Evolutionary conservation across 2,797 vertebrate species (phyloP).

Genomic region (Gallirallus australis): DNA sequence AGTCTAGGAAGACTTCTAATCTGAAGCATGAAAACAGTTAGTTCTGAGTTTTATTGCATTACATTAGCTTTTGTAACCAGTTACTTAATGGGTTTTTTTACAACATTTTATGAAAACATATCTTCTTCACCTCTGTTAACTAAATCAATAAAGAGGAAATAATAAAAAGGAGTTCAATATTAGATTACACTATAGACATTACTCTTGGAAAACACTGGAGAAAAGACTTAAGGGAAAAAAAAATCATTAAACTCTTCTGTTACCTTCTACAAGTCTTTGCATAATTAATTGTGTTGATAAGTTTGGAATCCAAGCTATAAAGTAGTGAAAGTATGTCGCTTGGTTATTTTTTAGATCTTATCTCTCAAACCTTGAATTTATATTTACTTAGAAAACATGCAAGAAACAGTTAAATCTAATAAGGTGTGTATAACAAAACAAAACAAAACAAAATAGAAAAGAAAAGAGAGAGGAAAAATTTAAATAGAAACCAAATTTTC

Average conservation of each 20-base stretch:
- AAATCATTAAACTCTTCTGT: background rate
- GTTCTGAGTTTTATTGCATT: background rate
- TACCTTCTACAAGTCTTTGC: background rate
- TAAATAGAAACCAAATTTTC: background rate
- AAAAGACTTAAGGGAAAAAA: background rate
- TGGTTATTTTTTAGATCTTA: background rate
- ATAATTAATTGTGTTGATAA: background rate
- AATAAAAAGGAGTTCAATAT: background rate
- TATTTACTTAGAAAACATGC: background rate
- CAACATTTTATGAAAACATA: background rate
- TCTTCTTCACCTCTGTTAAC: background rate
- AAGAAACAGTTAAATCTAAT: background rate
- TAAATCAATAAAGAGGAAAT: background rate
- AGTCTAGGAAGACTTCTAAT: background rate
- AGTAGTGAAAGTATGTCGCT: background rate
- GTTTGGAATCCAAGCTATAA: background rate
- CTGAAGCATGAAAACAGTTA: background rate
- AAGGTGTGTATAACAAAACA: background rate
- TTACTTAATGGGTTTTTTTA: background rate
- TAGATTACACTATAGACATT: background rate
- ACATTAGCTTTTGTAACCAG: background rate
- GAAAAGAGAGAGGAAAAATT: background rate
- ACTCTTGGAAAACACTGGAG: background rate
- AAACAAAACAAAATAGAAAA: background rate
- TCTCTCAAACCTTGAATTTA: background rate